Percentiles rank a stretch among this genome's conserved stretches.
Evolutionary conservation across 2,113 vertebrate genomes (phyloP).

Genomic region (Solea senegalensis): DNA sequence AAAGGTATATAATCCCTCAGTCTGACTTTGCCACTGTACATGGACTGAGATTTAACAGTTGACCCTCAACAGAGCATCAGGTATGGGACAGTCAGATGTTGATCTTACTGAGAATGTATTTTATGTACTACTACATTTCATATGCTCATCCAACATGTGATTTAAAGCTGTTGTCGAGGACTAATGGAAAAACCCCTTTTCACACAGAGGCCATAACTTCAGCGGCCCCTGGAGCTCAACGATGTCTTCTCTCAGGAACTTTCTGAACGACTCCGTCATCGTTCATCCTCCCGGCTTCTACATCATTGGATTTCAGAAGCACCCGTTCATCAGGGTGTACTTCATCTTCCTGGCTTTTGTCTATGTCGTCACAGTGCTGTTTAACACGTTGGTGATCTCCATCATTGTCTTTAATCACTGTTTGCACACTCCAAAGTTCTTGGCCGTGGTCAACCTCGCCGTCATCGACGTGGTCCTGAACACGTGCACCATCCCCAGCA

Average conservation of each 20-base stretch:
- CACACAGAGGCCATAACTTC: not conserved
- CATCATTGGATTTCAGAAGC: constrained; percentile 58
- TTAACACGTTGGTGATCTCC: constrained; percentile 68
- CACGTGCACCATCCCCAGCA: constrained; percentile 67
- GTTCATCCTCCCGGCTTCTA: constrained; percentile 77
- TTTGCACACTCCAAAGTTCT: constrained; percentile 74
- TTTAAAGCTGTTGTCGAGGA: too few species aligned
- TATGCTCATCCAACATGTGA: too few species aligned
- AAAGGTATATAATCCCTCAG: constrained; percentile 26
- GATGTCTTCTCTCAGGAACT: constrained; percentile 48
- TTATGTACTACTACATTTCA: too few species aligned
- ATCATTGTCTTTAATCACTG: constrained; percentile 42
- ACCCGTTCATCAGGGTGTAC: constrained; percentile 54
- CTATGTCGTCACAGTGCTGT: constrained; percentile 65
- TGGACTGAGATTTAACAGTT: too few species aligned
- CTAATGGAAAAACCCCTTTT: too few species aligned
- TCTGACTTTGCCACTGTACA: too few species aligned
- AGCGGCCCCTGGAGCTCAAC: not conserved
- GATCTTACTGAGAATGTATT: too few species aligned
- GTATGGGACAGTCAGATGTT: not conserved
- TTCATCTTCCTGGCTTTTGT: constrained; percentile 69
- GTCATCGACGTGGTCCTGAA: constrained; percentile 66
- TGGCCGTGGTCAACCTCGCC: constrained; percentile 73
- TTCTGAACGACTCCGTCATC: constrained; percentile 52
- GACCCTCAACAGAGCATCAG: not conserved